Evolutionary conservation across 2,797 vertebrate species (phyloP), one percentile per base, ranked within the genome.

Genomic region (Danio tinwini): DNA sequence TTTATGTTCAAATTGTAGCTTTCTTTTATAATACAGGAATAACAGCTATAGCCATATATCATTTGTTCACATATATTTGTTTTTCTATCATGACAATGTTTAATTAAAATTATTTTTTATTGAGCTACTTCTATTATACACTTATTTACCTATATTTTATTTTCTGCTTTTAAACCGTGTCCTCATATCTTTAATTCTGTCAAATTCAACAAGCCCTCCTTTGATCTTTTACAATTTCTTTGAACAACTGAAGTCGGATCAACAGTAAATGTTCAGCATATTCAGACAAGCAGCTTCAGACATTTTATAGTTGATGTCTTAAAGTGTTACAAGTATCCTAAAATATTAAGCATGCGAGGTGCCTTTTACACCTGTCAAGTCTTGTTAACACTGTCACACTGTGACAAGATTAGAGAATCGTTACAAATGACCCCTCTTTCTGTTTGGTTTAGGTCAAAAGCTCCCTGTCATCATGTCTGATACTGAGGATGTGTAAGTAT

Each of bases 401-500:
- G 12, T 6, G 17, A 50, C 40, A 50, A 53, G 21, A 29, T 37
- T 42, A 21, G 49, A 63, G n/a, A 42, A 19, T 40, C 63, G 6
- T 10, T 76, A 74, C 78, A 62, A 45, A 9, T 10, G 5, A 8
- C 5, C 45, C 75, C 47, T 86, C 56, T 64, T 84, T 74, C 85
- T 75, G n/a, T 52, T 45, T 45, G 65, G 42, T 58, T 90, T 91
- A 94, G 92, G 89, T 90, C 83, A 85, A 85, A 92, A 91, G 89
- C 90, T 90, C 87, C 16, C 84, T 85, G 85, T 90, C 93, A 91
- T 80, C 92, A 98, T 98, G 96, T 97, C 97, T 87, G 96, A 98
- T 91, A 94, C 92, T 0, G 96, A 98, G 85, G 96, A 97, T 88
- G 89, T 94, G 96, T 98, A 89, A 97, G 97, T 96, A 88, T 63